These are phyloP conservation scores for Boloria euphrosyne DNA, from an alignment of 2,888 invertebrate genomes.

Conservation along the genomic window DNA sequence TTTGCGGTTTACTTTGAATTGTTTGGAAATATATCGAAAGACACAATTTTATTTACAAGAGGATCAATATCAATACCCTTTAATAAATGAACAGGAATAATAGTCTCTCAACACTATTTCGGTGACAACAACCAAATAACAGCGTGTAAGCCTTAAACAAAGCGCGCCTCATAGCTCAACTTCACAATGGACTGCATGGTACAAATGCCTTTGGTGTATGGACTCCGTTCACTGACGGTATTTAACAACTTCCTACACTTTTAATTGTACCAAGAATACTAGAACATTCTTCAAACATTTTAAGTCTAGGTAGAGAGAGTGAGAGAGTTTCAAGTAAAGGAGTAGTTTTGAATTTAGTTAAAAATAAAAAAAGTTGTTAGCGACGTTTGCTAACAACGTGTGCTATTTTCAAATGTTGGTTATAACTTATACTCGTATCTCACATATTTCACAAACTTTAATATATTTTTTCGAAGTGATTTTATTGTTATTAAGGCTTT, in stretches of 20 bases:
- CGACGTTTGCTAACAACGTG: too few species aligned
- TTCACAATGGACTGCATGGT: conserved; percentile 12
- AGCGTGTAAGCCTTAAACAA: conserved; percentile 14
- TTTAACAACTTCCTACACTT: conserved; percentile 13
- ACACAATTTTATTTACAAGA: not conserved
- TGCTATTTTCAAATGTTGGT: too few species aligned
- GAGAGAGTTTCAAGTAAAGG: too few species aligned
- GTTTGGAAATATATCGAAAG: too few species aligned
- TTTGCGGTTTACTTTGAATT: too few species aligned
- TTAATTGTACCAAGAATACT: conserved; percentile 16
- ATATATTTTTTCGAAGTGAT: too few species aligned
- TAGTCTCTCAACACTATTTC: conserved; percentile 6
- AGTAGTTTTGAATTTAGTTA: too few species aligned
- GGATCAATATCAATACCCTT: conserved; percentile 2
- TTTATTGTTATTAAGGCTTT: too few species aligned
- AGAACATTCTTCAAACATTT: not conserved
- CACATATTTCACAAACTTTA: too few species aligned
- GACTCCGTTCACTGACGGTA: conserved; percentile 4
- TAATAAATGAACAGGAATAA: conserved; percentile 6
- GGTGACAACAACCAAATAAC: conserved; percentile 11
- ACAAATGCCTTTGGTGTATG: conserved; percentile 4
- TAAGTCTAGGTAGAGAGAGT: too few species aligned
- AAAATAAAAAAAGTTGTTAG: too few species aligned
- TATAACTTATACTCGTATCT: too few species aligned
- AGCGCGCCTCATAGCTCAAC: conserved; percentile 17